These are phyloP conservation scores for Hoplostethus mediterraneus DNA, from an alignment of 2,797 vertebrate genomes.

Conservation along the genomic window DNA sequence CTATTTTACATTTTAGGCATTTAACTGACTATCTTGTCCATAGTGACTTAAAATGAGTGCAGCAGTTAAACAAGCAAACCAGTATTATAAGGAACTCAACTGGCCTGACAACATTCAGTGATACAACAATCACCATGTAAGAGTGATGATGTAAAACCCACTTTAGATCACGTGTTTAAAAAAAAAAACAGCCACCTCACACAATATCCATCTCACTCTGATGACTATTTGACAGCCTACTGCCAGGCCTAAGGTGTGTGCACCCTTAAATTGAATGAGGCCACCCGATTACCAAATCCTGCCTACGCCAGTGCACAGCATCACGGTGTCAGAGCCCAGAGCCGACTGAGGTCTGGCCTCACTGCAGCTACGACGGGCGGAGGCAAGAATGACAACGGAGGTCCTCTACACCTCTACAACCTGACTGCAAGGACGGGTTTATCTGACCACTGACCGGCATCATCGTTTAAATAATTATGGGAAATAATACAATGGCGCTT, in stretches of 20 bases:
- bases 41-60: too few relatives aligned
- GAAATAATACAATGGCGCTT: slow-evolving; percentile 49
- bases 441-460: not conserved
- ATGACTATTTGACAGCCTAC: not conserved
- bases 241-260: not conserved
- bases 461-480: not conserved
- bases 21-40: too few relatives aligned
- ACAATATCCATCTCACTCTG: not conserved
- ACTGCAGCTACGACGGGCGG: slow-evolving; percentile 64
- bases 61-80: too few relatives aligned
- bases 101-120: too few relatives aligned
- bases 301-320: slow-evolving; percentile 69
- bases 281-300: slow-evolving; percentile 16
- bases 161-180: too few relatives aligned
- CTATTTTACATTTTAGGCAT: too few relatives aligned
- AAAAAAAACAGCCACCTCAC: not conserved
- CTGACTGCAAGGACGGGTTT: slow-evolving; percentile 50
- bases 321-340: slow-evolving; percentile 34
- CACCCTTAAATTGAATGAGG: not conserved
- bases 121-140: too few relatives aligned
- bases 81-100: too few relatives aligned
- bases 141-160: too few relatives aligned
- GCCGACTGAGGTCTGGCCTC: slow-evolving; percentile 68
- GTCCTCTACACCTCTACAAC: slow-evolving; percentile 44
- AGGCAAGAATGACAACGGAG: slow-evolving; percentile 72